Evolutionary conservation across 2,797 vertebrate species (phyloP), one percentile per base, ranked within the genome.

Genomic region (Cryptoprocta ferox): DNA sequence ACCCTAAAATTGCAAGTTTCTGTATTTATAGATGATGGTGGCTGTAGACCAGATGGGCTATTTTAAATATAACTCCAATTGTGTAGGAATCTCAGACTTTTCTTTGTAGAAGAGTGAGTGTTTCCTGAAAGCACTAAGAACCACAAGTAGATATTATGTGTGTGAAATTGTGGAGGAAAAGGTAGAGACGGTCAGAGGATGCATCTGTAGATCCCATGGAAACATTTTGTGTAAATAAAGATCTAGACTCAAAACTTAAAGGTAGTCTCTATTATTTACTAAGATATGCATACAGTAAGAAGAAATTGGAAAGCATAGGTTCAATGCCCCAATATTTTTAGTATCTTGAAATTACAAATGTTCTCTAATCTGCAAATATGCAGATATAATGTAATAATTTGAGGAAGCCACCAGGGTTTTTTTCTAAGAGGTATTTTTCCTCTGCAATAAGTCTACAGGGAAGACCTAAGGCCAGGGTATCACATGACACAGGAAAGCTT

Each of bases 321-420:
- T 88, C 61, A 53, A 90, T 42, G 6, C 11, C 63, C 35, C 13
- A 45, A n/a, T 59, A 59, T 68, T 82, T 78, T 91, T 73, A 95
- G 70, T 92, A 71, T 65, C n/a, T 93, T 95, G 45, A 93, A 83
- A 88, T 78, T 91, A 78, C 8, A 80, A 65, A 68, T 48, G 9
- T 53, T 53, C 61, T 89, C 56, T 53, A 70, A 45, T 71, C 75
- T 70, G 11, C 6, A 89, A 85, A 66, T 56, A 81, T 15, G 28
- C 76, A 89, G 42, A 90, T 28, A 59, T 84, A 94, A 83, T 16
- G 18, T 83, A 76, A 93, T 81, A 95, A 88, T 19, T 79, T 71
- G 15, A 93, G 37, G 21, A 81, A 89, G 37, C 32, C 80, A 71
- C 21, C 35, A 59, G 26, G 6, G 8, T 30, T 83, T 71, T 90